These are phyloP conservation scores for Mastigias papua DNA, from an alignment of 30 jellyfish, hydroid and myxozoan genomes.

Conservation along the genomic window DNA sequence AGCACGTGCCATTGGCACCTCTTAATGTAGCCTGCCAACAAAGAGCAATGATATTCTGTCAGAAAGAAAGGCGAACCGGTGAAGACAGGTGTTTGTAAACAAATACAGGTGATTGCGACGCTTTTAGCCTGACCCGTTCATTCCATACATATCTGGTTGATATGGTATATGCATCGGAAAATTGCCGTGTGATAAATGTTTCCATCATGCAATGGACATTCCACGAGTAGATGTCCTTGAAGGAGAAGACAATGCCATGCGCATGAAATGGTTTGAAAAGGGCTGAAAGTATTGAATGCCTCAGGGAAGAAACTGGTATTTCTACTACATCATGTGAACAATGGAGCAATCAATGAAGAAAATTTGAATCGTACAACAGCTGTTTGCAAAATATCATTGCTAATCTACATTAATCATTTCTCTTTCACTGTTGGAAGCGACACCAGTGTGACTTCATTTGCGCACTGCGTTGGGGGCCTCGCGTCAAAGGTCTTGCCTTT, in stretches of 20 bases:
- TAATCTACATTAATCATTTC: background rate
- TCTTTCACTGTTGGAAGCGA: no score
- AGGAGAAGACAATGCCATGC: background rate
- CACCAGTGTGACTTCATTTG: no score
- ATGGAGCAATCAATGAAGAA: background rate
- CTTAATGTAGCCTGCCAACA: background rate
- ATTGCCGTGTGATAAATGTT: background rate
- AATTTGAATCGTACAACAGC: background rate
- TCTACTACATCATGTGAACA: background rate
- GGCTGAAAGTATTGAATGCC: background rate
- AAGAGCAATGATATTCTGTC: background rate
- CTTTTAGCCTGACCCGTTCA: background rate
- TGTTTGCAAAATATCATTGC: background rate
- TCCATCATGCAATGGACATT: background rate
- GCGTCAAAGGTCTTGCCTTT: no score
- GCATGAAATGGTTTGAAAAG: background rate
- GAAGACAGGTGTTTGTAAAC: constrained; percentile 5
- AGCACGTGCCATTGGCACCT: background rate
- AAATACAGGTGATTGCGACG: background rate
- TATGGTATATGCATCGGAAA: background rate
- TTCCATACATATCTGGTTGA: background rate
- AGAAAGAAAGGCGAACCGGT: background rate
- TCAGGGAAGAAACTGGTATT: background rate
- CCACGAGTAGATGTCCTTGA: background rate
- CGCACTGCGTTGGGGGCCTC: no score